Percentiles rank a stretch among this genome's conserved stretches.
phyloP scores from a whole-genome alignment of 2,113 vertebrate species.

The Talpa occidentalis region DNA sequence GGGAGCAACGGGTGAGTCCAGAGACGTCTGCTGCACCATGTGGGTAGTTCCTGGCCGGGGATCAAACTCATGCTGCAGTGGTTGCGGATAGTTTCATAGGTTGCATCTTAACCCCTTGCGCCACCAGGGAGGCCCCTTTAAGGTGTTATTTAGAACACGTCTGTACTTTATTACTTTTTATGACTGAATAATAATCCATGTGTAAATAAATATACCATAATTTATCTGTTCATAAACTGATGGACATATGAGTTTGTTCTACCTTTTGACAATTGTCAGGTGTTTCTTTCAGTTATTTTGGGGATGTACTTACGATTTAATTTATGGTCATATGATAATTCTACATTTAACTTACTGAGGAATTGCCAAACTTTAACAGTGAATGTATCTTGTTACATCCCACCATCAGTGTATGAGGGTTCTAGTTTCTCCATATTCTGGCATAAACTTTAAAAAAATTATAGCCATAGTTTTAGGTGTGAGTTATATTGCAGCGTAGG shows the following conservation, averaged over 20 bases:
- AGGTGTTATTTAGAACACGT: neutral
- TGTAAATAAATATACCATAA: neutral
- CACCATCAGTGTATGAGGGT: neutral
- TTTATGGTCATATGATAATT: constrained; percentile 8
- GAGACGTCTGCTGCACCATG: no score
- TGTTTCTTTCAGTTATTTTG: neutral
- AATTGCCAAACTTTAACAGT: neutral
- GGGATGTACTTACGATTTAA: neutral
- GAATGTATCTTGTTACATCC: neutral
- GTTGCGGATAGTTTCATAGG: no score
- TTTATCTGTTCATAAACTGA: neutral
- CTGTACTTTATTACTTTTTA: neutral
- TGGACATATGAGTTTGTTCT: neutral
- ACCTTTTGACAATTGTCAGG: neutral
- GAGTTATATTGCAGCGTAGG: neutral
- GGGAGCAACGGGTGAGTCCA: no score
- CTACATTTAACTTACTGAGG: neutral
- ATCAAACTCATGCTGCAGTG: no score
- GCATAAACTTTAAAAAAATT: neutral
- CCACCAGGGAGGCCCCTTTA: no score
- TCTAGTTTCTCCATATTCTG: neutral
- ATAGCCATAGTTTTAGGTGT: neutral
- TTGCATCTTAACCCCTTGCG: no score
- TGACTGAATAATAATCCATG: neutral
- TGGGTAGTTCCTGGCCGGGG: no score